Evolutionary conservation across 1,140 invertebrate species (phyloP), one percentile per base, ranked within the genome.

Genomic region (Scaptomyza montana): DNA sequence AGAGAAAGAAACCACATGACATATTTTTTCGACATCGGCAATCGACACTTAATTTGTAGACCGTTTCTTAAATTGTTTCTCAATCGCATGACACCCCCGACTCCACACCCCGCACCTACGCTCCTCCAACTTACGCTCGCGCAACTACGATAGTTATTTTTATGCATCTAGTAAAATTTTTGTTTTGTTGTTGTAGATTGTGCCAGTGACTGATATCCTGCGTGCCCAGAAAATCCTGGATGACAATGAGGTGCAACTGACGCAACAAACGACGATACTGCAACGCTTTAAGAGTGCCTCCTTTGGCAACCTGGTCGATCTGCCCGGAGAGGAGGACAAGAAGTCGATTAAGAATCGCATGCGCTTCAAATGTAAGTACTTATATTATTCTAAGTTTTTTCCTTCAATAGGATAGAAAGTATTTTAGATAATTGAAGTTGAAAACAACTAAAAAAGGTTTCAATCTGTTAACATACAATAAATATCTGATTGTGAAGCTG

Each of bases 201-300:
- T 92, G 72, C 89, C 90, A 56, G 82, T 90, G 74, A 75, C 66
- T 75, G 90, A 92, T 75, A 92, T 92, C 54, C 67, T 82, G 78
- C 78, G 77, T 63, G 80, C 90, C 19, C 84, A 91, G 76, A 70
- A 86, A 46, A 72, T 87, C 59, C 76, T 90, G 74, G 90, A 90
- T 55, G 87, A 89, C 59, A 71, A 66, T 45, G 86, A 91, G 51
- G 67, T 70, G 46, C 86, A 74, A 46, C 82, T 80, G 61, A 62
- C 68, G 16, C 86, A 84, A 43, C 85, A 80, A 74, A 57, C 71
- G 8, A 74, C 71, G 60, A 80, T 71, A 51, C 56, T 90, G 30
- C 81, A 89, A 49, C 75, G 76, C 55, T 89, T 70, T 63, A 92
- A 92, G 60, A 92, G 90, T 74, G 80, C 74, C 51, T 92, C 90